Percentiles rank a stretch among this genome's conserved stretches.
phyloP scores from a whole-genome alignment of 2,888 invertebrate genomes.

The Junonia oenone region DNA sequence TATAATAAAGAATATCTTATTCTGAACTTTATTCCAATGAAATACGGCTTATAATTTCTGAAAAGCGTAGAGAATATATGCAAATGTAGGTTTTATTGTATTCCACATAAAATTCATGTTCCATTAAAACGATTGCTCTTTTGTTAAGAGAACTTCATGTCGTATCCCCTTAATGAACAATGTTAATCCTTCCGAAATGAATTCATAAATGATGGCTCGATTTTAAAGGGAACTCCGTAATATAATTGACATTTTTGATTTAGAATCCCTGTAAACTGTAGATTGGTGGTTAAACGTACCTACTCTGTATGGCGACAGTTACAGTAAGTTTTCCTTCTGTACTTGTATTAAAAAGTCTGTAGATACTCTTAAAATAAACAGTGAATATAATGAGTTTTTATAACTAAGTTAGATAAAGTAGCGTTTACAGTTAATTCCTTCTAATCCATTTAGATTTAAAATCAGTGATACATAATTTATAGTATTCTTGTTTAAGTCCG shows the following conservation, averaged over 20 bases:
- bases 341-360: no score
- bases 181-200: conserved; percentile 2
- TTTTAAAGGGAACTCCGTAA: background rate
- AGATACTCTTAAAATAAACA: no score
- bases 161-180: background rate
- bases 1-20: no score
- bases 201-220: background rate
- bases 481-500: no score
- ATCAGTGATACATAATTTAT: no score
- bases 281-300: no score
- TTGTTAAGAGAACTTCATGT: conserved; percentile 1
- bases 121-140: background rate
- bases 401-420: no score
- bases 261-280: background rate
- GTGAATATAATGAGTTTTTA: no score
- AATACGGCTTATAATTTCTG: background rate
- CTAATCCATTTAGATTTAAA: no score
- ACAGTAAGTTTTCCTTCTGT: no score
- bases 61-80: background rate
- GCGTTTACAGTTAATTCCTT: no score
- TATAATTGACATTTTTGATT: background rate
- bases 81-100: conserved; percentile 1
- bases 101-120: background rate
- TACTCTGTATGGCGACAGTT: no score
- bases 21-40: background rate